Percentiles rank a stretch among this genome's conserved stretches.
Evolutionary conservation across 2,797 vertebrate genomes (phyloP).

Genomic region (Gymnoscopelus microlampas): DNA sequence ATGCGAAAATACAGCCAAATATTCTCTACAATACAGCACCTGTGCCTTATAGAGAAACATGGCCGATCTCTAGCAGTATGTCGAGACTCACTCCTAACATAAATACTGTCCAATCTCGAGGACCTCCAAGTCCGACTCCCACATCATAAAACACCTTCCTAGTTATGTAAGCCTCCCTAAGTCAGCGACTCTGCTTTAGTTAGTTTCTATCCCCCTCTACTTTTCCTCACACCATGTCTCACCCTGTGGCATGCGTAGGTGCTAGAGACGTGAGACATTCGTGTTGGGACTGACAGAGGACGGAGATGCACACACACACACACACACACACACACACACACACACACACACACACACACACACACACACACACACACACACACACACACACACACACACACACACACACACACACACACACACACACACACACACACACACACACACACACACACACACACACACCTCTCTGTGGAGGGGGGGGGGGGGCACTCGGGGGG

Average conservation of each 20-base stretch:
- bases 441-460: too few species aligned
- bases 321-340: too few species aligned
- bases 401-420: background rate
- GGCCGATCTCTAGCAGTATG: slow-evolving; percentile 6
- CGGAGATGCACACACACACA: background rate
- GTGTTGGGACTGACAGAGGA: slow-evolving; percentile 22
- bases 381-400: too few species aligned
- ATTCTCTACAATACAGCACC: too few species aligned
- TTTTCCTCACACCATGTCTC: slow-evolving; percentile 37
- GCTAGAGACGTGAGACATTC: slow-evolving; percentile 58
- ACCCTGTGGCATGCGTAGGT: slow-evolving; percentile 46
- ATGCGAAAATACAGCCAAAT: too few species aligned
- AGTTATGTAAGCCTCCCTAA: slow-evolving; percentile 49
- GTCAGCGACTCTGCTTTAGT: slow-evolving; percentile 37
- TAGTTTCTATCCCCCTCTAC: background rate
- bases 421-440: too few species aligned
- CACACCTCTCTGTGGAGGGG: background rate
- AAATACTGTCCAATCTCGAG: slow-evolving; percentile 27
- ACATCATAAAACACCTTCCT: slow-evolving; percentile 46
- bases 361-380: too few species aligned
- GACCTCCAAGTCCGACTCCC: slow-evolving; percentile 41
- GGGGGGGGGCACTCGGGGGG: background rate
- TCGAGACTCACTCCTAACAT: slow-evolving; percentile 15
- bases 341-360: too few species aligned
- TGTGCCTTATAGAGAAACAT: background rate